Evolutionary conservation across 2,797 vertebrate genomes (phyloP).

Genomic region (Denticeps clupeoides): DNA sequence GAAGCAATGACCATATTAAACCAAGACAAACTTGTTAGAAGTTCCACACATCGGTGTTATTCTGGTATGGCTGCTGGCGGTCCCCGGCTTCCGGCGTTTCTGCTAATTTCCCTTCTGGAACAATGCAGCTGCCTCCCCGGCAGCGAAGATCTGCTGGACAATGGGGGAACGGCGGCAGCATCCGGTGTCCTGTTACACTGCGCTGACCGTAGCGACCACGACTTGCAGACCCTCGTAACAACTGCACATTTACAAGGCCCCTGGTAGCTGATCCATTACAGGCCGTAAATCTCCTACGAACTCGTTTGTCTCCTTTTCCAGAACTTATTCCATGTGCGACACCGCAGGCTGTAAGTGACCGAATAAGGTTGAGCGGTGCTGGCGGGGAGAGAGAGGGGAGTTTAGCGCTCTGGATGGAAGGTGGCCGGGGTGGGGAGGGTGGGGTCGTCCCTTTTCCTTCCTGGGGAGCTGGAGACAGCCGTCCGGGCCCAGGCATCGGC

Average conservation of each 20-base stretch:
- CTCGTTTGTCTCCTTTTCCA: no score
- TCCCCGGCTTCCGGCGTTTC: slow-evolving; percentile 70
- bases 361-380: background rate
- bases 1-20: no score
- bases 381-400: background rate
- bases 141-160: slow-evolving; percentile 32
- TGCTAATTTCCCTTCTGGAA: slow-evolving; percentile 60
- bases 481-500: slow-evolving; percentile 53
- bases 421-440: slow-evolving; percentile 40
- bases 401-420: slow-evolving; percentile 1
- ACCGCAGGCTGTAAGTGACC: no score
- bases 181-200: slow-evolving; percentile 28
- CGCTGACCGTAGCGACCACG: slow-evolving; percentile 7
- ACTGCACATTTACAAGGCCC: background rate
- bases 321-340: no score
- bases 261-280: background rate
- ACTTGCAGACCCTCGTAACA: background rate
- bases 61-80: no score
- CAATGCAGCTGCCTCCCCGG: slow-evolving; percentile 63
- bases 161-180: slow-evolving; percentile 19
- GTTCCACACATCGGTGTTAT: slow-evolving; percentile 26
- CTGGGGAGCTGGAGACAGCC: slow-evolving; percentile 58
- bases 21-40: no score
- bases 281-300: background rate
- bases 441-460: slow-evolving; percentile 62